Evolutionary conservation across 2,888 invertebrate species (phyloP), one percentile per base, ranked within the genome.

Genomic region (Ctena decussata): DNA sequence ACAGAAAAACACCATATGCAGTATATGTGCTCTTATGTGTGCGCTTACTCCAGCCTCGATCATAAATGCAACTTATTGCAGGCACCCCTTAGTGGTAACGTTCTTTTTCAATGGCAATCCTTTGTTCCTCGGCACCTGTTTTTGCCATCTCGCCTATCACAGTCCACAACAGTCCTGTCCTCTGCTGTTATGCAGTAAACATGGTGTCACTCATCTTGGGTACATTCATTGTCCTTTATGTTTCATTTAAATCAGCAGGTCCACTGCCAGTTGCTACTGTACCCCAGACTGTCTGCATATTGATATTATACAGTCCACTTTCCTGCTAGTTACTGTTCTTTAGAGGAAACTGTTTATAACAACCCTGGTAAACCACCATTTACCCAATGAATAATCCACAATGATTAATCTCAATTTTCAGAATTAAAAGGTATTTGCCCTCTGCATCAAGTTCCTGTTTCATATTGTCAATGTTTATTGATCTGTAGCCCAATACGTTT

Each of bases 31-130:
- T 90, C 72, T 86, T 89, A 44, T 89, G 87, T 0, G 82, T 77
- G 15, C 85, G 41, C 53, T 91, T 90, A 12, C 65, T 57, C 89
- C 88, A 91, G 11, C 89, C 89, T n/a, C 86, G 88, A 84, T 90
- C 90, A 57, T 44, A 49, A 5, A 90, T 82, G 0, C 89, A 79
- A 37, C 79, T 84, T 41, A 84, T 73, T 32, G 74, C 71, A 12
- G 88, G 80, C 11, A 88, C 57, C 24, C 83, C 80, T 37, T 81
- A n/a, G 77, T 72, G 77, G 24, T 39, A 86, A 41, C 53, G 41
- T 0, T 30, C 76, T 24, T 49, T 44, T 32, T 76, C 80, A 21
- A 77, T 79, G 18, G 83, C 81, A 1, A 71, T 32, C 5, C 60
- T 37, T 70, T 24, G 80, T 69, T 85, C 82, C 53, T 85, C 87